phyloP scores from a whole-genome alignment of 2,888 invertebrate genomes.

The Pristionchus mayeri region DNA sequence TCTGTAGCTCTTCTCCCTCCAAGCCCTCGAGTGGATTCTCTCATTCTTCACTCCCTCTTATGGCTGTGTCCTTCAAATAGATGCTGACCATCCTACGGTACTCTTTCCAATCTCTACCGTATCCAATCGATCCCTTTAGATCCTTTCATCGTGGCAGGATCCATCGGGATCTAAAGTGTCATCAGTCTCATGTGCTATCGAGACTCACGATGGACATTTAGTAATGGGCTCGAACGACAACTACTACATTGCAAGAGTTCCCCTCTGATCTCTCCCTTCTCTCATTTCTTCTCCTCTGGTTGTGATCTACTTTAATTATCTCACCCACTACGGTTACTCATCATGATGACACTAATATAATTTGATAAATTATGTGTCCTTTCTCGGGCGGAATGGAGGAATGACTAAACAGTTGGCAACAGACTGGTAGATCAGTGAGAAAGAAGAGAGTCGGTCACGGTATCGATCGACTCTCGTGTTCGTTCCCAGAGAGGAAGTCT shows the following conservation, averaged over 20 bases:
- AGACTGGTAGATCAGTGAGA: background rate
- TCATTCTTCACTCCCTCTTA: conserved; percentile 30
- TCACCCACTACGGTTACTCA: conserved; percentile 20
- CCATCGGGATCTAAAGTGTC: conserved; percentile 53
- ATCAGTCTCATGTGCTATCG: conserved; percentile 57
- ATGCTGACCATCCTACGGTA: conserved; percentile 18
- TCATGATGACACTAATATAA: background rate
- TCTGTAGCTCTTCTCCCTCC: conserved; percentile 29
- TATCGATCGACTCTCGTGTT: background rate
- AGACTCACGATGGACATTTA: conserved; percentile 58
- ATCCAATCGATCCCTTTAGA: conserved; percentile 54
- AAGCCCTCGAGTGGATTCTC: conserved; percentile 10
- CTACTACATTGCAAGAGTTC: conserved; percentile 59
- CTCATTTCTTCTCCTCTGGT: conserved; percentile 1
- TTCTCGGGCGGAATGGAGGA: background rate
- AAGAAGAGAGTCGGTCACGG: background rate
- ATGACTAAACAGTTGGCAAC: background rate
- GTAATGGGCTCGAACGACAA: conserved; percentile 60
- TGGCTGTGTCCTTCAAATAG: conserved; percentile 26
- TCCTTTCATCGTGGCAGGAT: conserved; percentile 59
- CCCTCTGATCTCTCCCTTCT: background rate
- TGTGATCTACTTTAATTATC: conserved; percentile 31
- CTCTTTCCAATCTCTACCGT: conserved; percentile 7
- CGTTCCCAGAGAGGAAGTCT: background rate
- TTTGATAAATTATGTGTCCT: background rate